phyloP scores from a whole-genome alignment of 2,113 vertebrate species.

The Pleuronectes platessa region DNA sequence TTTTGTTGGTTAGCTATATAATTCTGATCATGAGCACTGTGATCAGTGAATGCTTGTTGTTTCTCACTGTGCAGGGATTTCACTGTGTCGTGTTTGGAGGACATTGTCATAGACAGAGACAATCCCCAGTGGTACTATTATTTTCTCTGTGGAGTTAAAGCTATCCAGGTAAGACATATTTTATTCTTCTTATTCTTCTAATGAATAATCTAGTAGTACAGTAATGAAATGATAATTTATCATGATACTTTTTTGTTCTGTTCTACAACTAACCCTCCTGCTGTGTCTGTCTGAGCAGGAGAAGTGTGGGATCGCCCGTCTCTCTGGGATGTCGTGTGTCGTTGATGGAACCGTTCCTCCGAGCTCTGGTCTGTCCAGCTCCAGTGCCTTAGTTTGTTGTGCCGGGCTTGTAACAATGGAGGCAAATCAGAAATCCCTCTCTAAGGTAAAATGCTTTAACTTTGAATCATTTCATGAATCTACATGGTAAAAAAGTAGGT shows the following conservation, averaged over 20 bases:
- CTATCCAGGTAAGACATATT: conserved; percentile 89
- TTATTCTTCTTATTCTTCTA: too few species aligned
- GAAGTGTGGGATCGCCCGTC: conserved; percentile 83
- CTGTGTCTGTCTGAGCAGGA: conserved; percentile 83
- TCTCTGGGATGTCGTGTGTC: conserved; percentile 91
- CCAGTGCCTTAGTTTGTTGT: conserved; percentile 96
- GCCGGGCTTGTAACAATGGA: conserved; percentile 89
- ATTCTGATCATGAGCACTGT: background rate
- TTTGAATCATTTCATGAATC: background rate
- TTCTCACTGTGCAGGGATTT: conserved; percentile 86
- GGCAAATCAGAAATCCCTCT: conserved; percentile 88
- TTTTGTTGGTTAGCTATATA: too few species aligned
- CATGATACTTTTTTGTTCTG: too few species aligned
- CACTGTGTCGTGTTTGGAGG: conserved; percentile 78
- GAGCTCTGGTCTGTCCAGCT: conserved; percentile 95
- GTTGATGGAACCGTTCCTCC: conserved; percentile 94
- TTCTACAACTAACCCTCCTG: background rate
- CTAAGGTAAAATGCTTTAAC: conserved; percentile 85
- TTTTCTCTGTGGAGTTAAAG: conserved; percentile 97
- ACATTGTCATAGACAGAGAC: conserved; percentile 88
- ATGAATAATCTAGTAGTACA: background rate
- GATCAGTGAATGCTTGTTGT: background rate
- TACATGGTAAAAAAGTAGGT: background rate
- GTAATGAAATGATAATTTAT: background rate
- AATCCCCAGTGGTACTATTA: conserved; percentile 96